Conservation (phyloP, 2,888 invertebrate genomes). For the Dolichopus griseipennis region DNA sequence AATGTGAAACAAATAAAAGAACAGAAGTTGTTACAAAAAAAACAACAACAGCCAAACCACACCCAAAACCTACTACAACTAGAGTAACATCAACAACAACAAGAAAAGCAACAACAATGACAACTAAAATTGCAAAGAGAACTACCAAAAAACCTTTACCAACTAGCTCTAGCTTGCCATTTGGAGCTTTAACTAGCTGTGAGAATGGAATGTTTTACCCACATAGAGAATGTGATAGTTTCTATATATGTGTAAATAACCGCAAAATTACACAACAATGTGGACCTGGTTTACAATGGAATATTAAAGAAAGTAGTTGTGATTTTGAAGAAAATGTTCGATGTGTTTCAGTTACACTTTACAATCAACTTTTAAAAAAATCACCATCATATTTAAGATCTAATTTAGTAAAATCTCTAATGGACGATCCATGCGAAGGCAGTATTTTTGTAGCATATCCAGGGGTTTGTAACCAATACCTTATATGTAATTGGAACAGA, state of each 20-base stretch:
- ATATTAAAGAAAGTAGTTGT: slow-evolving; percentile 56
- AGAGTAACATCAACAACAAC: slow-evolving; percentile 31
- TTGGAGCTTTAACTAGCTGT: slow-evolving; percentile 41
- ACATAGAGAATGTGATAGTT: slow-evolving; percentile 63
- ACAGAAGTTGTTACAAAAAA: slow-evolving; percentile 16
- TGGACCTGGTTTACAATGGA: slow-evolving; percentile 69
- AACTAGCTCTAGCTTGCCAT: slow-evolving; percentile 30
- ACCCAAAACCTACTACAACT: slow-evolving; percentile 23
- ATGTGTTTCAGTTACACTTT: slow-evolving; percentile 43
- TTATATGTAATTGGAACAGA: slow-evolving; percentile 71
- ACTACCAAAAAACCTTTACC: slow-evolving; percentile 33
- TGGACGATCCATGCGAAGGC: slow-evolving; percentile 51
- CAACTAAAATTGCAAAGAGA: slow-evolving; percentile 25
- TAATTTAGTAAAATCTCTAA: slow-evolving; percentile 29
- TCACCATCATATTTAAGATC: slow-evolving; percentile 35
- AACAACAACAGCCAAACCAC: slow-evolving; percentile 9
- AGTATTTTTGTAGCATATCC: slow-evolving; percentile 58
- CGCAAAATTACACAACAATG: slow-evolving; percentile 61
- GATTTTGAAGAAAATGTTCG: slow-evolving; percentile 64
- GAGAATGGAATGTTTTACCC: slow-evolving; percentile 66
- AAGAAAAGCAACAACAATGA: slow-evolving; percentile 28
- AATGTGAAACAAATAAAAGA: slow-evolving; percentile 46
- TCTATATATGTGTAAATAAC: slow-evolving; percentile 70
- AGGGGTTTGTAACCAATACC: slow-evolving; percentile 63
- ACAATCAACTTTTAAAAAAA: neutral